Conservation (phyloP, 2,797 vertebrate species). For the Uromys caudimaculatus region DNA sequence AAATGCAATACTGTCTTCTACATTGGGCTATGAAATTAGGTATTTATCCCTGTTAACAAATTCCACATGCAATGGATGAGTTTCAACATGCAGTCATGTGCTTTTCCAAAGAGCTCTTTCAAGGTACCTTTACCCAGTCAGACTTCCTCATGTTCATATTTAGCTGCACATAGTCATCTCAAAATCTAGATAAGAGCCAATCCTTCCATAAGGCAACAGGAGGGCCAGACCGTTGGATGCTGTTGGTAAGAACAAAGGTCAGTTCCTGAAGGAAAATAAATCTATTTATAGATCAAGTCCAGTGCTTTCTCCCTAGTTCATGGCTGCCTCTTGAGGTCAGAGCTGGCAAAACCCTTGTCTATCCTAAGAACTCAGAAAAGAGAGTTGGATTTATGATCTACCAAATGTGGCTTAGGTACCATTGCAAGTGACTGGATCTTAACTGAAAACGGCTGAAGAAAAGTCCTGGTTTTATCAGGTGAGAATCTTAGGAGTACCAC, state of each 20-base stretch:
- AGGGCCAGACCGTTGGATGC: neutral
- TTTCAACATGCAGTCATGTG: neutral
- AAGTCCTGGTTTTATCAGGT: neutral
- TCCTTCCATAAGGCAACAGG: constrained; percentile 1
- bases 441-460: constrained; percentile 5
- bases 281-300: neutral
- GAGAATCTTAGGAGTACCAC: neutral
- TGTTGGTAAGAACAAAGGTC: neutral
- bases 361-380: neutral
- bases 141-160: neutral
- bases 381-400: neutral
- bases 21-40: constrained; percentile 64
- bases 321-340: neutral
- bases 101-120: constrained; percentile 4
- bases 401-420: neutral
- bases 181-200: neutral
- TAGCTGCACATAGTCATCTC: neutral
- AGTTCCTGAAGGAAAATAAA: neutral
- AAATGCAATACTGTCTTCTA: constrained; percentile 75
- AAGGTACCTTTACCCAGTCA: constrained; percentile 1
- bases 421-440: neutral
- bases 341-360: neutral
- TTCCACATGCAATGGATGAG: constrained; percentile 70
- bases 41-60: constrained; percentile 75
- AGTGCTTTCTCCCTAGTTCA: neutral